These are phyloP conservation scores for Antitype chi DNA, from an alignment of 2,888 invertebrate species.

Conservation along the genomic window DNA sequence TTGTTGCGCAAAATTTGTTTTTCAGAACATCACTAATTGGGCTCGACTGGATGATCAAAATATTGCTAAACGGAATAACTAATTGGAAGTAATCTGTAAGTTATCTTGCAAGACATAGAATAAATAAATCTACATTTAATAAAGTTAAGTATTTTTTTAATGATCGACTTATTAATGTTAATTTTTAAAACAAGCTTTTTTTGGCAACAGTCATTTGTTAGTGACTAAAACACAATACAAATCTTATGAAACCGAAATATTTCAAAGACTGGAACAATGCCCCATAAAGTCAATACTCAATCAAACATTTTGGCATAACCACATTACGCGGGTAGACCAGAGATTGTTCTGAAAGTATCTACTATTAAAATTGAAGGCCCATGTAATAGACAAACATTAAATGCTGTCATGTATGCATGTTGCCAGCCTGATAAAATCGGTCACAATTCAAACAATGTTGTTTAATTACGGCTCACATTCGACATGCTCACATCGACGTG, in stretches of 20 bases:
- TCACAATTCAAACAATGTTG: slow-evolving; percentile 38
- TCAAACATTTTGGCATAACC: slow-evolving; percentile 38
- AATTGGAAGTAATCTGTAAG: slow-evolving; percentile 27
- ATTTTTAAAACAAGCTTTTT: not conserved
- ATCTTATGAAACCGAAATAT: slow-evolving; percentile 30
- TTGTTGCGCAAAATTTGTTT: slow-evolving; percentile 28
- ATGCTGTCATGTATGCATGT: slow-evolving; percentile 6
- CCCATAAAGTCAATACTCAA: slow-evolving; percentile 39
- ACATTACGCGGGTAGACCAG: slow-evolving; percentile 9
- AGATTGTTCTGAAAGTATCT: slow-evolving; percentile 26
- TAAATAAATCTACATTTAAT: not conserved
- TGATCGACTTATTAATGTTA: not conserved
- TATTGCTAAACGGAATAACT: slow-evolving; percentile 47
- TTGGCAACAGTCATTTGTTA: not conserved
- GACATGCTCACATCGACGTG: slow-evolving; percentile 41
- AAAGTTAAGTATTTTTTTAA: not conserved
- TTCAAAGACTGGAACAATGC: slow-evolving; percentile 39
- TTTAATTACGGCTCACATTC: slow-evolving; percentile 40
- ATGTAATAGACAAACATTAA: slow-evolving; percentile 7
- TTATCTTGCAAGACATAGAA: slow-evolving; percentile 29
- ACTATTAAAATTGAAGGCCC: slow-evolving; percentile 11
- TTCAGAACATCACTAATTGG: slow-evolving; percentile 50
- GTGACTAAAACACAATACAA: slow-evolving; percentile 16
- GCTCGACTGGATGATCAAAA: slow-evolving; percentile 35
- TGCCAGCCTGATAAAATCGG: slow-evolving; percentile 33